phyloP scores from a whole-genome alignment of 2,797 vertebrate species.

The Prunella strophiata region DNA sequence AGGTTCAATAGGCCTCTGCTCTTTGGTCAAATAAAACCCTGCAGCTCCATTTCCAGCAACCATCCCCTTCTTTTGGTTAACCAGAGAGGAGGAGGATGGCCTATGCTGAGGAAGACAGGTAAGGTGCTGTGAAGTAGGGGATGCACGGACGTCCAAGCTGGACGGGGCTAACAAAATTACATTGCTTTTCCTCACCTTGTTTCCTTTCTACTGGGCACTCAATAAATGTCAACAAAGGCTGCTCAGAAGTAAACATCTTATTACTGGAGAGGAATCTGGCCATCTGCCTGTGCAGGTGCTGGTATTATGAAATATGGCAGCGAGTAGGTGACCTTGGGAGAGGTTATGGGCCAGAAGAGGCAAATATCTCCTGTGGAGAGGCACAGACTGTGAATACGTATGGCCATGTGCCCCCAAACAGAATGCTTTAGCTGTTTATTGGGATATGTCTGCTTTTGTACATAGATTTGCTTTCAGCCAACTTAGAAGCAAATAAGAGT shows the following conservation, averaged over 20 bases:
- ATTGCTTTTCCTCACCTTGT: background rate
- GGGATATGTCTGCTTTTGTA: background rate
- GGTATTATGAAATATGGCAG: slow-evolving; percentile 45
- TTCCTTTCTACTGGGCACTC: slow-evolving; percentile 55
- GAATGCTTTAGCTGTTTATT: background rate
- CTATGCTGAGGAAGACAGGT: slow-evolving; percentile 64
- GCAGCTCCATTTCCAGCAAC: slow-evolving; percentile 1
- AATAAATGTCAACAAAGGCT: slow-evolving; percentile 58
- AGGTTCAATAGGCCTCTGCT: background rate
- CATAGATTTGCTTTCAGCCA: slow-evolving; percentile 6
- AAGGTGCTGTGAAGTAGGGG: slow-evolving; percentile 33
- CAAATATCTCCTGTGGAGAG: background rate
- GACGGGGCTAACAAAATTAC: background rate
- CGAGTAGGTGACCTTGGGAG: slow-evolving; percentile 54
- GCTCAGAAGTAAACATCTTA: slow-evolving; percentile 46
- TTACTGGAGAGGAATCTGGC: slow-evolving; percentile 37
- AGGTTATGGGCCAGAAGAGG: background rate
- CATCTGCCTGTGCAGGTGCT: slow-evolving; percentile 58
- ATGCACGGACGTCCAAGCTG: background rate
- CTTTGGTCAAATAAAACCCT: background rate
- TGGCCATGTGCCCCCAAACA: fast-evolving
- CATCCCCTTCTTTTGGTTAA: slow-evolving; percentile 30
- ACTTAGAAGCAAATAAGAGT: background rate
- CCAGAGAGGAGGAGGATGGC: slow-evolving; percentile 50
- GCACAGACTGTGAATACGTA: fast-evolving